Base-by-base conservation (phyloP, 2,113 vertebrate genomes). In the Paralichthys olivaceus region DNA sequence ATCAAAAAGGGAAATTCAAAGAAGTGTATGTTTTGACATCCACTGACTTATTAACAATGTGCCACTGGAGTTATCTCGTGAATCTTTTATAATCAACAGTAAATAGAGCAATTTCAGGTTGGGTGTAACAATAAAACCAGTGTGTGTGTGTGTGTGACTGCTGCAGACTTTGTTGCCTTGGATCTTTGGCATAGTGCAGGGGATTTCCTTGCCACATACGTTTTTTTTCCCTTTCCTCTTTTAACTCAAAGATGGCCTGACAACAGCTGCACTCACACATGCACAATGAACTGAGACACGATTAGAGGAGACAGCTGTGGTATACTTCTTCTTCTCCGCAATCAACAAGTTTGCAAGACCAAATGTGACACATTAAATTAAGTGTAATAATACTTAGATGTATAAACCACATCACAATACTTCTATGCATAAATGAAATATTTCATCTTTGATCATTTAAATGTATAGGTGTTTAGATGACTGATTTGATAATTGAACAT, bases 171-270 rank as follows among this genome's bases (percentile, higher is more conserved):
- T 84, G 75, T 83, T 85, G 89, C 80, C 78, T 89, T 81, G 87
- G 90, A 92, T 92, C 28, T 87, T 91, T 93, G 91, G 91, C 87
- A 51, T 80, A 53, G 80, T 91, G 93, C 76, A 88, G 93, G 94
- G 94, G 94, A 94, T 95, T 95, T 95, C 94, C 94, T 94, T 79
- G 11, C 90, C 90, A 82, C 91, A 89, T 83, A 81, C 64, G 13
- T 64, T 64, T 64, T 90, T 93, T 89, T 93, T 79, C 92, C 77
- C 92, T 94, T 94, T 94, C 91, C 90, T 91, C 90, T 93, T 94
- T 94, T 92, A 94, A 93, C 91, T 90, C 87, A 84, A 91, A 93
- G 89, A 90, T 89, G 71, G 89, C 85, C 81, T 86, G 83, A 93
- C 87, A 93, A 87, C 93, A 93, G 91, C 93, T 93, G 93, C 82